phyloP scores from a whole-genome alignment of 2,888 invertebrate genomes.

The Elysia crispata region DNA sequence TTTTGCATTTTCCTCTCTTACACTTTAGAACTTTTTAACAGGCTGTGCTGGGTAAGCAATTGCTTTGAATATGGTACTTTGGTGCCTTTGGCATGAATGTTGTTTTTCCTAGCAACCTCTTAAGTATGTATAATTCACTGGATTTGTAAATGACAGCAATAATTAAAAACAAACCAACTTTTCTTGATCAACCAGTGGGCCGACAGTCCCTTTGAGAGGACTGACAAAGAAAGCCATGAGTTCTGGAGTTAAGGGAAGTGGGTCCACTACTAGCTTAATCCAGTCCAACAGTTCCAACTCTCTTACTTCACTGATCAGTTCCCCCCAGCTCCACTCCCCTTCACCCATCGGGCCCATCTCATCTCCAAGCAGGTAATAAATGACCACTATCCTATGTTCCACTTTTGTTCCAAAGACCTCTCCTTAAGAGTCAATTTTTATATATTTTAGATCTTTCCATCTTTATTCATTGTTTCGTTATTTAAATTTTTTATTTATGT shows the following conservation, averaged over 20 bases:
- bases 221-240: constrained; percentile 1
- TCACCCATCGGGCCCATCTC: constrained; percentile 22
- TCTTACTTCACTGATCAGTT: neutral
- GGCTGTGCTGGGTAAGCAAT: too few species aligned
- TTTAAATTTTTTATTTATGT: too few species aligned
- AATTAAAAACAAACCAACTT: neutral
- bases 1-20: too few species aligned
- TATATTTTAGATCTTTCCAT: neutral
- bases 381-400: neutral
- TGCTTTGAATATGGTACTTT: too few species aligned
- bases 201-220: neutral
- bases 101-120: constrained; percentile 11
- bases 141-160: neutral
- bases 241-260: neutral
- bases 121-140: neutral
- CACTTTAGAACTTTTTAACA: too few species aligned
- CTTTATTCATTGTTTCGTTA: neutral
- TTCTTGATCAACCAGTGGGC: constrained; percentile 10
- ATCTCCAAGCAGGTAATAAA: constrained; percentile 16
- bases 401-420: too few species aligned
- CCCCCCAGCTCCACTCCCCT: constrained; percentile 21
- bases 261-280: neutral
- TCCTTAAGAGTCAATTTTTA: too few species aligned
- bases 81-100: neutral
- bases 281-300: constrained; percentile 29